These are phyloP conservation scores for Drosophila pruinosa DNA, from an alignment of 1,140 invertebrate species.

Conservation along the genomic window DNA sequence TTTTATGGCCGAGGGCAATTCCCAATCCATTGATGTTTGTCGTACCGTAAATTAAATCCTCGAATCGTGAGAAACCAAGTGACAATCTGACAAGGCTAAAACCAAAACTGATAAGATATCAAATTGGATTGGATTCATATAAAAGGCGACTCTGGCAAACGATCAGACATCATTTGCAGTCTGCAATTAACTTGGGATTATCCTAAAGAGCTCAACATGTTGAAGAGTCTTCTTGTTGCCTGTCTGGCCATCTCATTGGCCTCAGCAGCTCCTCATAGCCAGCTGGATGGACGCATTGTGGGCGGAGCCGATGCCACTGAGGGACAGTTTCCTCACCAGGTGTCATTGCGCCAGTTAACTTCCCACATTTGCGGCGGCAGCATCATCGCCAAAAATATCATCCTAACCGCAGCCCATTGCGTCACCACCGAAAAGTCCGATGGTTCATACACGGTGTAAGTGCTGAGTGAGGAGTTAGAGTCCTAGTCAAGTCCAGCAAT, in stretches of 20 bases:
- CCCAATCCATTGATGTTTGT: neutral
- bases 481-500: too few species aligned
- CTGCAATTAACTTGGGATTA: neutral
- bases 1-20: neutral
- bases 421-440: neutral
- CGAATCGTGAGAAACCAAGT: neutral
- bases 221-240: neutral
- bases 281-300: constrained; percentile 37
- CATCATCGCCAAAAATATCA: neutral
- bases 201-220: neutral
- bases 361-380: neutral
- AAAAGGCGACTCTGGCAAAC: neutral
- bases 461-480: neutral
- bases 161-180: neutral
- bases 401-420: constrained; percentile 1
- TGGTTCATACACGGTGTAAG: neutral
- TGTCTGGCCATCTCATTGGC: neutral
- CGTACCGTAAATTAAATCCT: neutral
- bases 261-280: neutral
- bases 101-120: neutral
- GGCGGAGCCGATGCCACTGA: constrained; percentile 41
- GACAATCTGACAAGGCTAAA: neutral
- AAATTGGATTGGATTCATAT: neutral
- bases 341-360: constrained; percentile 17
- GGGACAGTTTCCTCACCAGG: constrained; percentile 56